Evolutionary conservation across 2,113 vertebrate genomes (phyloP).

Genomic region (Sapayoa aenigma): DNA sequence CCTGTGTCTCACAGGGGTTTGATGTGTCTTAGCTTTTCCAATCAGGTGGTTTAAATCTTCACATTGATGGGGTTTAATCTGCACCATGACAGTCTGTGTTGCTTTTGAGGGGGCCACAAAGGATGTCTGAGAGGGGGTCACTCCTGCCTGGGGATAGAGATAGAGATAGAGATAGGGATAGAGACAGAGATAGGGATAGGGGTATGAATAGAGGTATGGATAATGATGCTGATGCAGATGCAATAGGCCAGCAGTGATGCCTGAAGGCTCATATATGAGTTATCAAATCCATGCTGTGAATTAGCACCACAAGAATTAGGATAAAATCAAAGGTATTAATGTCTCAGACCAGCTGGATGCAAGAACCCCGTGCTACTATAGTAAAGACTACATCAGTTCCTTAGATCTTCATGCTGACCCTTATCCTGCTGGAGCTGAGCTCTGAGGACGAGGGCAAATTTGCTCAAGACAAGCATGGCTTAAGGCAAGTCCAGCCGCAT

Average conservation of each 20-base stretch:
- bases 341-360: background rate
- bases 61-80: background rate
- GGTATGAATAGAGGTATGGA: background rate
- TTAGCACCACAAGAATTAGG: background rate
- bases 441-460: background rate
- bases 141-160: background rate
- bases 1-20: background rate
- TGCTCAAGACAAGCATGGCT: background rate
- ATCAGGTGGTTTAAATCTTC: background rate
- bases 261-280: background rate
- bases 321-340: background rate
- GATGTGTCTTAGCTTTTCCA: background rate
- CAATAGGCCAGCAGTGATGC: background rate
- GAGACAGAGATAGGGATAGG: background rate
- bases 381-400: background rate
- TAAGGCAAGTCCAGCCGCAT: background rate
- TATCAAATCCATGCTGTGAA: background rate
- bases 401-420: fast-evolving
- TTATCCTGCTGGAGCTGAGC: background rate
- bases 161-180: background rate
- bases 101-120: background rate
- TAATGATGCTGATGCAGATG: too few relatives aligned
- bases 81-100: fast-evolving
- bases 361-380: background rate
- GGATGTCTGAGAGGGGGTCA: background rate